A percentile compares a stretch with the other conserved stretches of the same genome.
phyloP scores from a whole-genome alignment of 2,113 vertebrate species.

The Crotophaga sulcirostris region DNA sequence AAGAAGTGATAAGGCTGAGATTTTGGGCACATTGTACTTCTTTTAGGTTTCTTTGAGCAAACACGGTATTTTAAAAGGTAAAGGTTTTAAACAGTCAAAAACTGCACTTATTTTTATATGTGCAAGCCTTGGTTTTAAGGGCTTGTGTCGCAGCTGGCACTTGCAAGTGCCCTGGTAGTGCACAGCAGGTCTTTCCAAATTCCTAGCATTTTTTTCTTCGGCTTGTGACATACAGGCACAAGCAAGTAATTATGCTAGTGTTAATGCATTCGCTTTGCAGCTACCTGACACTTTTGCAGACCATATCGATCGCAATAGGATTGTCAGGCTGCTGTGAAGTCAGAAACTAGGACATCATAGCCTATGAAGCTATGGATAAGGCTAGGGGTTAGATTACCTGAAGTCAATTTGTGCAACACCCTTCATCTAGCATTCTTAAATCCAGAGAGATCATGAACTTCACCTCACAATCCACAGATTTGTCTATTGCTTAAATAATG shows the following conservation, averaged over 20 bases:
- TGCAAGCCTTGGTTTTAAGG: accelerated
- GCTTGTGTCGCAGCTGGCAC: accelerated
- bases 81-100: not conserved
- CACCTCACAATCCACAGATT: not conserved
- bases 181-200: not conserved
- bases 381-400: not conserved
- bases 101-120: not conserved
- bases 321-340: not conserved
- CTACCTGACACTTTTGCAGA: not conserved
- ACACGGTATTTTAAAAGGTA: not conserved
- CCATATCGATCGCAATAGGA: accelerated
- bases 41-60: not conserved
- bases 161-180: not conserved
- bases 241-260: not conserved
- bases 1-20: not conserved
- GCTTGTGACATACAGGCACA: not conserved
- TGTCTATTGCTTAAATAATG: not conserved
- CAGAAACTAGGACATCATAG: not conserved
- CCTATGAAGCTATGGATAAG: not conserved
- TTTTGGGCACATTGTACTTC: not conserved
- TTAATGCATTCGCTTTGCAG: not conserved
- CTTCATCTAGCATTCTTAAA: not conserved
- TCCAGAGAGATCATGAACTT: not conserved
- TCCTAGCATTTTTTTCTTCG: not conserved
- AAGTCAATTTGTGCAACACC: not conserved